A percentile compares a stretch with the other conserved stretches of the same genome.
Evolutionary conservation across 2,797 vertebrate species (phyloP).

Genomic region (Crenuchus spilurus): DNA sequence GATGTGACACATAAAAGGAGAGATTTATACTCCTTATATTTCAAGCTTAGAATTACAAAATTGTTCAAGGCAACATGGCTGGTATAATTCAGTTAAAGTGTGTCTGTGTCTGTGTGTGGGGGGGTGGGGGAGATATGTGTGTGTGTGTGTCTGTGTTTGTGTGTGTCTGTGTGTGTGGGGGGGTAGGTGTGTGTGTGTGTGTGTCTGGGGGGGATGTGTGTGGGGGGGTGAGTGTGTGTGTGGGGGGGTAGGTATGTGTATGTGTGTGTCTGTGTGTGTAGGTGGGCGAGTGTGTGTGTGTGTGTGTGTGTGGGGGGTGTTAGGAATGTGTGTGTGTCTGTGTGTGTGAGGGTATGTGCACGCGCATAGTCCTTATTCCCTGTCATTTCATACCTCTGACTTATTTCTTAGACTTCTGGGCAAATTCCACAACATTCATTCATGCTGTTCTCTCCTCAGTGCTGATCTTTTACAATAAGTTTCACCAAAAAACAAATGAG

Average conservation of each 20-base stretch:
- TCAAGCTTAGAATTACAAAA: no score
- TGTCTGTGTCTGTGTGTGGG: neutral
- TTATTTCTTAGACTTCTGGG: neutral
- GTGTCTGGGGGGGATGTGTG: neutral
- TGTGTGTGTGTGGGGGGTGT: neutral
- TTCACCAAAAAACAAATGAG: no score
- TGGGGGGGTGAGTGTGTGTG: constrained; percentile 15
- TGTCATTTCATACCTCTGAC: neutral
- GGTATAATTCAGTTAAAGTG: neutral
- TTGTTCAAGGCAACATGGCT: neutral
- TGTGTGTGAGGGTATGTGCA: constrained; percentile 51
- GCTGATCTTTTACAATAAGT: neutral
- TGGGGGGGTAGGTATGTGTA: constrained; percentile 57
- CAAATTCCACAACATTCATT: constrained; percentile 2
- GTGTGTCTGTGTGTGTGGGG: constrained; percentile 52
- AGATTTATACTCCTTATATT: no score
- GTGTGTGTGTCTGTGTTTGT: constrained; percentile 12
- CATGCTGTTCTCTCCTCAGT: neutral
- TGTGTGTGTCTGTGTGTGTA: constrained; percentile 47
- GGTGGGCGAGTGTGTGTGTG: neutral
- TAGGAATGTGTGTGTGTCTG: constrained; percentile 4
- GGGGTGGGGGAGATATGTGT: neutral
- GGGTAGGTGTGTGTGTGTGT: neutral
- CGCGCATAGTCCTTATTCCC: constrained; percentile 46
- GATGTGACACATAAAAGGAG: no score